Base-by-base conservation (phyloP, 2,797 vertebrate genomes). In the Sebastes matsubarae region DNA sequence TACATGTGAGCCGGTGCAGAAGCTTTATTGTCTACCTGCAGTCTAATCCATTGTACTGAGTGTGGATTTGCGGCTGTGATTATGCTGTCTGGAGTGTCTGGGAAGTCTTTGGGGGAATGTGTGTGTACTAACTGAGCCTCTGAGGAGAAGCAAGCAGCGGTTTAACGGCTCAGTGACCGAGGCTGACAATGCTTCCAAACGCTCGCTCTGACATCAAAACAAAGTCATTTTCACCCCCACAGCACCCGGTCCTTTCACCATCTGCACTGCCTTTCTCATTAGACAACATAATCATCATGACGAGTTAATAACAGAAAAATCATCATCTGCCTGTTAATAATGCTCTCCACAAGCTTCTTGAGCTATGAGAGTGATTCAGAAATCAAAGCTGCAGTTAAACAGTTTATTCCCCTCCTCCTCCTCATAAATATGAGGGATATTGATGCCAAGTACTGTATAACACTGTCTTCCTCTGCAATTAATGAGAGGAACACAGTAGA, bases 161-260 rank as follows among this genome's bases (percentile, higher is more conserved):
- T 89, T 89, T 89, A 80, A 87, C 74, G 79, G 70, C 88, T 87
- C 89, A 61, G 67, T 75, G 70, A 50, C 72, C 46, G 67, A 2
- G 59, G 59, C 77, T 57, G 75, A 86, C 72, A 60, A 42, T 11
- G 75, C 73, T 72, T 77, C 75, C 75, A 82, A 50, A 84, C 87
- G 72, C 80, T 69, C 64, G 25, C 46, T 72, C 77, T 65, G 72
- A 90, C 77, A 92, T 84, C 1, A 34, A 24, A 55, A 12, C 88
- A 86, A 90, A 90, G 86, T 89, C 25, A 85, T 92, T 86, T 12
- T 85, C 6, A 57, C 3, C 74, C 78, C 61, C 46, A 20, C 68
- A 77, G 81, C 52, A 1, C 67, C 55, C 75, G 24, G 63, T 77
- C 75, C 38, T 68, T 79, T 52, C 61, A 65, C 76, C 80, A 75